phyloP scores from a whole-genome alignment of 2,888 invertebrate species.

The Silvanus unidentatus region DNA sequence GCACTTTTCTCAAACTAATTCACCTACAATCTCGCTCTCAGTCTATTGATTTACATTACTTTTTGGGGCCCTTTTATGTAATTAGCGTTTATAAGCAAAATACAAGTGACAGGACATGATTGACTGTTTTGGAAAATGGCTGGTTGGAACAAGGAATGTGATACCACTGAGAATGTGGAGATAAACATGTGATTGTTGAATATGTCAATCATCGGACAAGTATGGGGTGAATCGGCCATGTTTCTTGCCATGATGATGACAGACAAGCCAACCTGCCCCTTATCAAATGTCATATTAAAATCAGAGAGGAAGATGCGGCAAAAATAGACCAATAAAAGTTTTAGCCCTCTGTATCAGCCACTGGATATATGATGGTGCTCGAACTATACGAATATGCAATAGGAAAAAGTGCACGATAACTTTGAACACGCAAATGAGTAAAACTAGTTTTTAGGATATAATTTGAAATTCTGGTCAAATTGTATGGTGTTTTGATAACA shows the following conservation, averaged over 20 bases:
- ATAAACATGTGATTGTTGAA: conserved; percentile 42
- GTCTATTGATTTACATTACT: background rate
- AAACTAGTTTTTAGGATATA: background rate
- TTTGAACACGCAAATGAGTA: background rate
- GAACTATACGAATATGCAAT: no score
- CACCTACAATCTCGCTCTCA: no score
- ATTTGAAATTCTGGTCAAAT: background rate
- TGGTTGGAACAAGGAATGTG: conserved; percentile 25
- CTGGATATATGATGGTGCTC: no score
- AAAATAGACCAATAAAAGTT: no score
- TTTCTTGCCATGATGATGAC: conserved; percentile 38
- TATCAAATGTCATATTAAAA: conserved; percentile 34
- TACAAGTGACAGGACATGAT: conserved; percentile 25
- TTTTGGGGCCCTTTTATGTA: background rate
- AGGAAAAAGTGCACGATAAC: no score
- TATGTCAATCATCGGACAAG: conserved; percentile 42
- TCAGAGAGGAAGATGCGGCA: no score
- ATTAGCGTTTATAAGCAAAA: conserved; percentile 8
- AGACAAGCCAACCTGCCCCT: conserved; percentile 36
- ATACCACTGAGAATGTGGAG: conserved; percentile 38
- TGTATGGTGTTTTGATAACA: conserved; percentile 32
- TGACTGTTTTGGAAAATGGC: conserved; percentile 28
- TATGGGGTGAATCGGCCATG: conserved; percentile 40
- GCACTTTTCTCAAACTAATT: no score
- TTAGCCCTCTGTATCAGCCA: no score